Base-by-base conservation (phyloP, 2,797 vertebrate genomes). In the Rhinophrynus dorsalis region DNA sequence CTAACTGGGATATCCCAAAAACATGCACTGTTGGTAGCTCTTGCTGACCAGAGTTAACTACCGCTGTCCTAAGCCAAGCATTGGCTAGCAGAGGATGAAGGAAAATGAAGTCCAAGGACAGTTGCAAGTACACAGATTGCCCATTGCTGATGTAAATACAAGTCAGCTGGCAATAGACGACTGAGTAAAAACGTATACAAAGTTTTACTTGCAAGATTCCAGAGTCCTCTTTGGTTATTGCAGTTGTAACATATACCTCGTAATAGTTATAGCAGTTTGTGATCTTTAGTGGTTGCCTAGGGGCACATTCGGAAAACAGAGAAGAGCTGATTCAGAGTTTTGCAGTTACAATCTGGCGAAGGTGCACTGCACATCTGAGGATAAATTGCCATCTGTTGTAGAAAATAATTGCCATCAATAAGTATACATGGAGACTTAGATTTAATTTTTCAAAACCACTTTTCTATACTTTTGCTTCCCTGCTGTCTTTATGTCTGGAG, bases 301-400 rank as follows among this genome's bases (percentile, higher is more conserved):
- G 47, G 24, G 15, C 23, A 3, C 24, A 48, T 48, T 45, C 10
- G 7, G n/a, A 10, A 15, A 12, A 35, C 12, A 48, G 6, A 29
- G 21, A 51, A 51, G 15, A 51, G 47, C 47, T 27, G 47, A 51
- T 51, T 51, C 24, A 27, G 20, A 24, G 24, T 51, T 51, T 51
- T 51, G 23, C 27, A 51, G 24, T 26, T 51, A 27, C 23, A n/a
- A 23, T 51, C 47, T 26, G 13, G 47, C 15, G 47, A 51, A 51
- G 20, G 23, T 51, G 47, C 12, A 51, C 47, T 51, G 47, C 29
- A 26, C 24, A 29, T 51, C 23, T 23, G 47, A 27, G 47, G 24
- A 51, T 51, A 23, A 51, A 29, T 51, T 23, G 29, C 47, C 47
- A 15, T 51, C 47, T 51, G 47, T 51, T 51, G 21, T 17, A 51